Conservation (phyloP, 2,113 vertebrate species). For the Pollimyrus isidori region DNA sequence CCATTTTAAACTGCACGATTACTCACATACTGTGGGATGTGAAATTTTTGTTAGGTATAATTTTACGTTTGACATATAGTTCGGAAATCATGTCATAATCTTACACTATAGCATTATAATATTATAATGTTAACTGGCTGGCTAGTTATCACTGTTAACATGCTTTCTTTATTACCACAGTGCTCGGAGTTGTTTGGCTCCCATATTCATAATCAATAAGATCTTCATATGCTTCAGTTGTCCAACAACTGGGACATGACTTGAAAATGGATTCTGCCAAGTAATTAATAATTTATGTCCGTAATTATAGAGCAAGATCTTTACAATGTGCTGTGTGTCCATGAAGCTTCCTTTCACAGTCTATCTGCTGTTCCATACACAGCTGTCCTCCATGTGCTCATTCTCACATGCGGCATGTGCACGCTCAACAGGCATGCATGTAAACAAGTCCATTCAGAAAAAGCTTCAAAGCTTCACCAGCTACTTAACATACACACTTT, state of each 20-base stretch:
- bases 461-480: background rate
- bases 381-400: background rate
- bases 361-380: background rate
- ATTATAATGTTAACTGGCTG: background rate
- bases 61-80: background rate
- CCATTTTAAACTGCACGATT: background rate
- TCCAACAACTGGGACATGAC: constrained; percentile 5
- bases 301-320: background rate
- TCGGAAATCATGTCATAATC: background rate
- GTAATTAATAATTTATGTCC: background rate
- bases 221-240: background rate
- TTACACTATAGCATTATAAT: background rate
- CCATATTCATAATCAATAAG: background rate
- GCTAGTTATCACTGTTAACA: background rate
- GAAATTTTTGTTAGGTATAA: background rate
- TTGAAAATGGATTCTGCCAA: background rate
- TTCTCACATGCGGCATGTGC: background rate
- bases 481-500: background rate
- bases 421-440: background rate
- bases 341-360: background rate
- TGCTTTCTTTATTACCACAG: background rate
- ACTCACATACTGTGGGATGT: background rate
- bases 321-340: background rate
- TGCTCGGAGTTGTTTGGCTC: background rate
- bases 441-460: background rate